These are phyloP conservation scores for Caretta caretta DNA, from an alignment of 2,113 vertebrate species.

Conservation along the genomic window DNA sequence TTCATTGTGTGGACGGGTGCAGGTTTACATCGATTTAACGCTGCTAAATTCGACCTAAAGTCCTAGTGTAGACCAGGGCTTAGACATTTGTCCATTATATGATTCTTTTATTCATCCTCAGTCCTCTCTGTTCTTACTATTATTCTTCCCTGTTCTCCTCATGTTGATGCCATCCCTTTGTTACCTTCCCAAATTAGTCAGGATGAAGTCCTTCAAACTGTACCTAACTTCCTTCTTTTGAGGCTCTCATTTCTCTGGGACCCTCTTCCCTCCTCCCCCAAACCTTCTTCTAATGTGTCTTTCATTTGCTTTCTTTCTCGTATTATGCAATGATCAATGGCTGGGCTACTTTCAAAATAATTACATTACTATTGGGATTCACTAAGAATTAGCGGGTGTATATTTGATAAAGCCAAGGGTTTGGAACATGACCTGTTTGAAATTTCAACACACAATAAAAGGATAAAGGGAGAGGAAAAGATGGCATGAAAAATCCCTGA, in stretches of 20 bases:
- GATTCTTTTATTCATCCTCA: conserved; percentile 60
- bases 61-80: too few species aligned
- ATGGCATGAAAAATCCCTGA: fast-evolving
- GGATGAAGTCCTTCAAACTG: conserved; percentile 63
- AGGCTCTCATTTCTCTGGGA: conserved; percentile 23
- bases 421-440: not conserved
- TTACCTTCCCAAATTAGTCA: conserved; percentile 74
- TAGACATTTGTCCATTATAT: conserved; percentile 53
- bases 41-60: too few species aligned
- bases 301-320: conserved; percentile 51
- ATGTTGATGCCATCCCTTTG: conserved; percentile 61
- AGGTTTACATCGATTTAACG: too few species aligned
- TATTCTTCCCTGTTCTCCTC: conserved; percentile 43
- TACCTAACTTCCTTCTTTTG: conserved; percentile 59
- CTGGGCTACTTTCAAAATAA: not conserved
- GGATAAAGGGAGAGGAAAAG: not conserved
- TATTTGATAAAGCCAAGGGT: not conserved
- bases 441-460: conserved; percentile 36
- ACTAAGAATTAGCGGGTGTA: not conserved
- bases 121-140: conserved; percentile 43
- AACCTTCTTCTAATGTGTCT: conserved; percentile 9
- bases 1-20: too few species aligned
- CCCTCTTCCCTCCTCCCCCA: not conserved
- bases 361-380: not conserved
- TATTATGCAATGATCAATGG: conserved; percentile 34